Base-by-base conservation (phyloP, 1,140 invertebrate genomes). In the Acromyrmex charruanus region DNA sequence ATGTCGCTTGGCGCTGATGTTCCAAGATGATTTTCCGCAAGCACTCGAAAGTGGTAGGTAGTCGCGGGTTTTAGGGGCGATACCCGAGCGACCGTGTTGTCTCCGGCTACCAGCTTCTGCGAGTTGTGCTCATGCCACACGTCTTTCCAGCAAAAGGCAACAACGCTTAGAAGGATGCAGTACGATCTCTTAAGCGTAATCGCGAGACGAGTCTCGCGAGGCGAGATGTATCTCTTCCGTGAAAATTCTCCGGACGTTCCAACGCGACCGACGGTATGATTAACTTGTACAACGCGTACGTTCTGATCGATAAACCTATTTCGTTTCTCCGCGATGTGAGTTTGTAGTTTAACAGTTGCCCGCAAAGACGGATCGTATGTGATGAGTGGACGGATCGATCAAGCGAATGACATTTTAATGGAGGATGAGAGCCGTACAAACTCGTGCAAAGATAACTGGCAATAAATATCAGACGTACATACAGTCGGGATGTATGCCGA, bases 1-100 rank as follows among this genome's bases (percentile, higher is more conserved):
- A 96, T 95, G 87, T 96, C 96, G 90, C 97, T 97, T 14, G 97
- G 96, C 74, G 96, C 95, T 92, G 97, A 97, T 79, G 95, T 96
- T 55, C 97, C 97, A 85, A 97, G 95, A 85, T 96, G 94, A 94
- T 97, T 97, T 94, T 96, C 96, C 31, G 97, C 97, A 93, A 96
- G 96, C 10, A 97, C 93, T 28, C 97, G 95, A 86, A 97, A 95
- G 90, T 97, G 96, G 94, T 97, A 98, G 53, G 95, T 95, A 59
- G 96, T 97, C 2, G 97, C 96, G 28, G 97, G 97, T 85, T 96
- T 96, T n/a, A 98, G 94, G 25, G 95, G 95, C 16, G 95, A 94
- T 21, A 97, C 92, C 87, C 95, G 93, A 28, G 96, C 95, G 31
- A 95, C 94, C 59, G 95, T 96, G 91, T 96, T 96, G 81, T 96